Conservation (phyloP, 2,113 vertebrate genomes). For the Strix aluco region DNA sequence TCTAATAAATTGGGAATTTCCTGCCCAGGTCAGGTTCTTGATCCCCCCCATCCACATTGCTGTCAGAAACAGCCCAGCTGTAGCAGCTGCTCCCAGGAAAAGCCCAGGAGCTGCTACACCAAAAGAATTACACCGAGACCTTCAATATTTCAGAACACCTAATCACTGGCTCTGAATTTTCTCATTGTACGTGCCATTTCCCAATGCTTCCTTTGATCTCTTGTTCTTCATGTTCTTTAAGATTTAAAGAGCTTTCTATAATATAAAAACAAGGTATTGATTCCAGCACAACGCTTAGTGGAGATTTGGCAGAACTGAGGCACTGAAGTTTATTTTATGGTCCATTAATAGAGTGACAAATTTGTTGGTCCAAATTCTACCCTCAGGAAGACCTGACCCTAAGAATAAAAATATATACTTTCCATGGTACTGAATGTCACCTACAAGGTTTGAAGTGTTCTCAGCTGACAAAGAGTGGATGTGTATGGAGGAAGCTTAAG, state of each 20-base stretch:
- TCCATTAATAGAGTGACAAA: background rate
- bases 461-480: background rate
- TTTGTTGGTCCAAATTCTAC: background rate
- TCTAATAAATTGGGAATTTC: background rate
- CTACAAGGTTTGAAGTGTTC: background rate
- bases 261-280: background rate
- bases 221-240: background rate
- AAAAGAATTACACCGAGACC: background rate
- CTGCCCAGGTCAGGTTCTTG: background rate
- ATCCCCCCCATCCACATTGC: rapidly evolving
- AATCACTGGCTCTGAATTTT: background rate
- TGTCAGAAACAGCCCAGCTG: background rate
- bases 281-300: background rate
- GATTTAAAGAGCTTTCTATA: background rate
- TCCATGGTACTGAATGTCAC: background rate
- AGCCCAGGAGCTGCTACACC: background rate
- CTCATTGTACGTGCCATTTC: background rate
- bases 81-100: background rate
- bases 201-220: background rate
- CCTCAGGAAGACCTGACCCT: background rate
- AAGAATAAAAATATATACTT: background rate
- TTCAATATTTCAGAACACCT: background rate
- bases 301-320: background rate
- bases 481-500: background rate
- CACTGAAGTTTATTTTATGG: background rate